Percentiles rank a stretch among this genome's conserved stretches.
Conservation (phyloP, 1,140 invertebrate genomes). For the Callitettix versicolor region DNA sequence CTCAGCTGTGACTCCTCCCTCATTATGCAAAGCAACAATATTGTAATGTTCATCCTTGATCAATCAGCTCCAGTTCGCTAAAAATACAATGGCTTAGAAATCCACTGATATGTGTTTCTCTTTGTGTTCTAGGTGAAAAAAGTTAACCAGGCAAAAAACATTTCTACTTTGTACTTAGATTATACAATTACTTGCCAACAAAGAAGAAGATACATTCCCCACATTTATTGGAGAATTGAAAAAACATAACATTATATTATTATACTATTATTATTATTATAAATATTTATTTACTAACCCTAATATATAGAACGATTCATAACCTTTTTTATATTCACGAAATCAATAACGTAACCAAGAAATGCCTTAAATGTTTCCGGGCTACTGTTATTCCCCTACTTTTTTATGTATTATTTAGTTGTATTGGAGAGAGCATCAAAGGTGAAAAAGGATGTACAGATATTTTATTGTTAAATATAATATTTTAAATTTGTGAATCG, state of each 20-base stretch:
- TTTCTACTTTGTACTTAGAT: too few species aligned
- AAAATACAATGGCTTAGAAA: too few species aligned
- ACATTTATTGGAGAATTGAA: background rate
- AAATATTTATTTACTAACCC: background rate
- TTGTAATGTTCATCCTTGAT: too few species aligned
- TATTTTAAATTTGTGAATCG: conserved; percentile 8
- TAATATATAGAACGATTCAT: background rate
- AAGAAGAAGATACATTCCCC: background rate
- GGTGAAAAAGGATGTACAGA: background rate
- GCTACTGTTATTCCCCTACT: background rate
- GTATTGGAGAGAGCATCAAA: background rate
- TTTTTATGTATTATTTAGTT: background rate
- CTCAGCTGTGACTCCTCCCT: too few species aligned
- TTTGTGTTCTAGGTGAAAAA: too few species aligned
- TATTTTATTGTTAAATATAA: conserved; percentile 11
- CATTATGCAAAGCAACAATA: too few species aligned
- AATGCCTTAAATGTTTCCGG: background rate
- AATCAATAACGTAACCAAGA: conserved; percentile 1
- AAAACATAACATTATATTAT: background rate
- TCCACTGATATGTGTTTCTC: too few species aligned
- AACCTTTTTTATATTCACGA: background rate
- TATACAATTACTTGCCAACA: too few species aligned
- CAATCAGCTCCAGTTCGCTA: too few species aligned
- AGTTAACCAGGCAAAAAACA: too few species aligned
- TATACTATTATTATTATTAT: background rate